Conservation (phyloP, 2,797 vertebrate species). For the Vultur gryphus region DNA sequence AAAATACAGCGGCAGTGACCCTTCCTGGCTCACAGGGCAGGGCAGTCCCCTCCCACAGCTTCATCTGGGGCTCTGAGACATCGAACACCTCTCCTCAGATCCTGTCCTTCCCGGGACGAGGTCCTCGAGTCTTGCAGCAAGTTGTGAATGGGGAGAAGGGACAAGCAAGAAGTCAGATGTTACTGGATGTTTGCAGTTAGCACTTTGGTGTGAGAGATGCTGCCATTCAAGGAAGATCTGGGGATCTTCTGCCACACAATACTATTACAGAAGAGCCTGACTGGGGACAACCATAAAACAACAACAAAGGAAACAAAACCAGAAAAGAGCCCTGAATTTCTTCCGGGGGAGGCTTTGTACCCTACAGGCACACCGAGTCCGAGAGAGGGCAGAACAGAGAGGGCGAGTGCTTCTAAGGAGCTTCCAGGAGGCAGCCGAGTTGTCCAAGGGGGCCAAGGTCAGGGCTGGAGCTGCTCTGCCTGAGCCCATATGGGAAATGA, state of each 20-base stretch:
- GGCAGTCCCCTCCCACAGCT: not conserved
- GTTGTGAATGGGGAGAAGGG: not conserved
- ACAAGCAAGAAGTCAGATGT: rapidly evolving
- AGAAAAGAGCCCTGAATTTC: not conserved
- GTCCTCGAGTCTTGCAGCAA: not conserved
- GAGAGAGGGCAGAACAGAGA: not conserved
- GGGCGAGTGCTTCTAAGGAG: no score
- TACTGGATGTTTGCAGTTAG: not conserved
- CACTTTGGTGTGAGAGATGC: rapidly evolving
- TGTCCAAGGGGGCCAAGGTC: not conserved
- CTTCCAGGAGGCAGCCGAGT: no score
- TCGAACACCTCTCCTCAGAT: rapidly evolving
- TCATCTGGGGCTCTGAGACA: rapidly evolving
- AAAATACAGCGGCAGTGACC: rapidly evolving
- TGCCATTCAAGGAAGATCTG: not conserved
- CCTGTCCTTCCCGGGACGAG: not conserved
- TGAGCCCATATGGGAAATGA: rapidly evolving
- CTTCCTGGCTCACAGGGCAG: not conserved
- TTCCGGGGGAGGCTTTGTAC: not conserved
- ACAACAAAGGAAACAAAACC: not conserved
- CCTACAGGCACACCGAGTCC: not conserved
- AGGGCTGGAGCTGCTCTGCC: not conserved
- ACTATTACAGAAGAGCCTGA: rapidly evolving
- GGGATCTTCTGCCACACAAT: not conserved
- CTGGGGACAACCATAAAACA: not conserved